Evolutionary conservation across 53 echinoderm and acorn worm genomes (phyloP).

Genomic region (Apostichopus leukothele): DNA sequence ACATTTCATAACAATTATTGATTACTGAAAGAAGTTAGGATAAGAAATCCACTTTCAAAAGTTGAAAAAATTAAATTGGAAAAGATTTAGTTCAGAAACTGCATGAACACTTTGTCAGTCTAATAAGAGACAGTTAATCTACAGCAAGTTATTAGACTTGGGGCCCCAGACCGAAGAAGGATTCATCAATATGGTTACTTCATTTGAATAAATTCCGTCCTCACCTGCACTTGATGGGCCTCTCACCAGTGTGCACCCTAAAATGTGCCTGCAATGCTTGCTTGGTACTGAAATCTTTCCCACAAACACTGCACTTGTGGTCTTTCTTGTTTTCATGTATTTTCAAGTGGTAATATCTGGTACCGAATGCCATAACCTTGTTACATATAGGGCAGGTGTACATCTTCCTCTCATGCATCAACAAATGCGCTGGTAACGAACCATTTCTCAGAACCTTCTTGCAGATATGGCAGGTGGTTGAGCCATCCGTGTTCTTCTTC

Average conservation of each 20-base stretch:
- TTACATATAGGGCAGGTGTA: constrained; percentile 34
- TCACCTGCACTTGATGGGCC: neutral
- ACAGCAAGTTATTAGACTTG: too few species aligned
- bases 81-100: too few species aligned
- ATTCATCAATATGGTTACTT: too few species aligned
- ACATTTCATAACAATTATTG: too few species aligned
- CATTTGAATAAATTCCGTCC: too few species aligned
- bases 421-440: constrained; percentile 15
- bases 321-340: constrained; percentile 8
- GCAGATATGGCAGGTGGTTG: neutral
- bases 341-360: constrained; percentile 30
- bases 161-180: too few species aligned
- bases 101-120: too few species aligned
- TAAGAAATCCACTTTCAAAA: too few species aligned
- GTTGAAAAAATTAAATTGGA: too few species aligned
- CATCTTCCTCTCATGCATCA: constrained; percentile 9
- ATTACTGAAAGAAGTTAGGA: too few species aligned
- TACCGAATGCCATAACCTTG: constrained; percentile 12
- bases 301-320: neutral
- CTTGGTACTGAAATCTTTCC: constrained; percentile 28
- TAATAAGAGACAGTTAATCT: too few species aligned
- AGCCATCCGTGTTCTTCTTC: neutral
- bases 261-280: neutral
- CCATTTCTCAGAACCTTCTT: neutral
- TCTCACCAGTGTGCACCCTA: constrained; percentile 39